Percentiles rank a stretch among this genome's conserved stretches.
phyloP scores from a whole-genome alignment of 2,797 vertebrate species.

The Lepus oiostolus region DNA sequence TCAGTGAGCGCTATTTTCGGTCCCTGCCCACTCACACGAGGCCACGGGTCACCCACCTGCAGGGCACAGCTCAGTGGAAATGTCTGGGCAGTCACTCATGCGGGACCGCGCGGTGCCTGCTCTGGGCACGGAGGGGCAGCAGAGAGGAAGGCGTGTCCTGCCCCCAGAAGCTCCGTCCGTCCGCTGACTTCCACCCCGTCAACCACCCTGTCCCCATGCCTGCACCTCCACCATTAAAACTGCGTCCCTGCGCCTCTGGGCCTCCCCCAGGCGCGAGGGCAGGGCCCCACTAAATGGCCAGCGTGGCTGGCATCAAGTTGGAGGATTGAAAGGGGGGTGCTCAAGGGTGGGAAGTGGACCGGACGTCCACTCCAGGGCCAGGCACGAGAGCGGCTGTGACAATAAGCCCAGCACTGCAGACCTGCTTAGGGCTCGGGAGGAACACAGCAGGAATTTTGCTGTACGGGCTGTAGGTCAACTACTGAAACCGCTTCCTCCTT shows the following conservation, averaged over 20 bases:
- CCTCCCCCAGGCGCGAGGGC: fast-evolving
- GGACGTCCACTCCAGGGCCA: neutral
- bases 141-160: slow-evolving; percentile 39
- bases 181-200: neutral
- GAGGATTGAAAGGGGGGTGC: neutral
- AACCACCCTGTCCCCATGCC: neutral
- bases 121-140: slow-evolving; percentile 52
- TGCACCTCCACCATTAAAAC: neutral
- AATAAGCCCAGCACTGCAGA: neutral
- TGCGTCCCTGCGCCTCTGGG: neutral
- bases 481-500: neutral
- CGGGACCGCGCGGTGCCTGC: slow-evolving; percentile 69
- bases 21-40: slow-evolving; percentile 42
- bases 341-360: neutral
- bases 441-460: too few species aligned
- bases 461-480: neutral
- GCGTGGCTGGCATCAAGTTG: neutral
- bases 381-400: neutral
- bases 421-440: neutral
- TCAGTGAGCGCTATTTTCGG: slow-evolving; percentile 78
- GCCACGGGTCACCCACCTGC: slow-evolving; percentile 78
- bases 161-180: neutral
- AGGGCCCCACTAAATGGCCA: neutral
- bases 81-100: slow-evolving; percentile 82
- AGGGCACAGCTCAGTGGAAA: slow-evolving; percentile 82